Percentiles rank a stretch among this genome's conserved stretches.
Evolutionary conservation across 1,140 invertebrate genomes (phyloP).

Genomic region (Ceratitis capitata): DNA sequence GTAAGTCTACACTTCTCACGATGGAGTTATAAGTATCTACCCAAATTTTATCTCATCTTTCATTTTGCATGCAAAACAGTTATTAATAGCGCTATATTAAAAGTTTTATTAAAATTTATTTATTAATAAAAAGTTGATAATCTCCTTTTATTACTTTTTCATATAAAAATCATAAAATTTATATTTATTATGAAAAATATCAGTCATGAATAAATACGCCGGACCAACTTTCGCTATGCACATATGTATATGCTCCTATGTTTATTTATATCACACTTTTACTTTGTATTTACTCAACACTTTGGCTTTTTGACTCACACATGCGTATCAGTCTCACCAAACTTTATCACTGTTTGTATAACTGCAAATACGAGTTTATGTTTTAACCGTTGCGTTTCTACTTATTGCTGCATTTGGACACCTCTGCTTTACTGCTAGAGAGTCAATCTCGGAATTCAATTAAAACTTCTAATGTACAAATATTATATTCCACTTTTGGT

Average conservation of each 20-base stretch:
- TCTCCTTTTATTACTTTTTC: background rate
- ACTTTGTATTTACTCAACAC: background rate
- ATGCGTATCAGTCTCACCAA: background rate
- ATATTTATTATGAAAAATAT: background rate
- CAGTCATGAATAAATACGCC: background rate
- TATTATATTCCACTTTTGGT: background rate
- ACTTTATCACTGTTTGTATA: background rate
- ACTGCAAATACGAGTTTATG: too few relatives aligned
- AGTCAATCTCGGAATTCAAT: slow-evolving; percentile 20
- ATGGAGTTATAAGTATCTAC: too few relatives aligned
- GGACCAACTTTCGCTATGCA: background rate
- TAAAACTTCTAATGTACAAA: slow-evolving; percentile 31
- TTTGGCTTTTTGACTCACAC: background rate
- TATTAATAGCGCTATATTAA: too few relatives aligned
- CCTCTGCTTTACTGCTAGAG: background rate
- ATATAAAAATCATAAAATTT: too few relatives aligned
- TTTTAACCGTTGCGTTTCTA: background rate
- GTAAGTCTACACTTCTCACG: too few relatives aligned
- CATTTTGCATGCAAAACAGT: too few relatives aligned
- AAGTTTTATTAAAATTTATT: too few relatives aligned
- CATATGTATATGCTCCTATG: background rate
- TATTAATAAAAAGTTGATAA: background rate
- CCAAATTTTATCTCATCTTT: too few relatives aligned
- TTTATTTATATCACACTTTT: background rate
- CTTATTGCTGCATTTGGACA: background rate